Percentiles rank a stretch among this genome's conserved stretches.
Evolutionary conservation across 2,888 invertebrate genomes (phyloP).

Genomic region (Bedellia somnulentella): DNA sequence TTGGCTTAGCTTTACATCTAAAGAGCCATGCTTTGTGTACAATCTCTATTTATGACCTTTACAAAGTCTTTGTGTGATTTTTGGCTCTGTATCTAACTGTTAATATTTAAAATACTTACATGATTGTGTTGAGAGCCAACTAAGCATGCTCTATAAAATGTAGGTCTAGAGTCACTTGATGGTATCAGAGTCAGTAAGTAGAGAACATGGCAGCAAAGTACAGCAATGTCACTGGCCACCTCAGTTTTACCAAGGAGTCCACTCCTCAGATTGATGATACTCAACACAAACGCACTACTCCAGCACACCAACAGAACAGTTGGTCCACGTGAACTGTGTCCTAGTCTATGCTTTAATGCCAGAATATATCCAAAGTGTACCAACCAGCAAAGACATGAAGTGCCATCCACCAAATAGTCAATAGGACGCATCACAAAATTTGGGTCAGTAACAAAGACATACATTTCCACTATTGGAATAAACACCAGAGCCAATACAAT

Average conservation of each 20-base stretch:
- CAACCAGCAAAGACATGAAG: conserved; percentile 78
- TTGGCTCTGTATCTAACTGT: no score
- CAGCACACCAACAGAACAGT: conserved; percentile 68
- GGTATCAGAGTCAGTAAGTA: conserved; percentile 76
- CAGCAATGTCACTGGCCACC: conserved; percentile 64
- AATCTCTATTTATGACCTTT: no score
- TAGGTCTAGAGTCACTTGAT: conserved; percentile 46
- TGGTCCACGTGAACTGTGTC: conserved; percentile 75
- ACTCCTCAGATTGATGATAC: conserved; percentile 69
- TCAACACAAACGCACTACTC: conserved; percentile 67
- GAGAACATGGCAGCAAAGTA: conserved; percentile 64
- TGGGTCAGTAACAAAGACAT: conserved; percentile 59
- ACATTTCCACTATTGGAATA: conserved; percentile 70
- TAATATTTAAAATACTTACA: conserved; percentile 45
- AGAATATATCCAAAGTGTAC: conserved; percentile 77
- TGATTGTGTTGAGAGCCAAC: conserved; percentile 54
- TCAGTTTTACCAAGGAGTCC: conserved; percentile 51
- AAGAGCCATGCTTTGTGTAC: no score
- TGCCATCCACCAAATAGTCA: conserved; percentile 71
- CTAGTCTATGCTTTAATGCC: conserved; percentile 65
- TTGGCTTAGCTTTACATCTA: no score
- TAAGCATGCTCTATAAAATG: conserved; percentile 47
- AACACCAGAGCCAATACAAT: conserved; percentile 65
- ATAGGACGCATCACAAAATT: conserved; percentile 59
- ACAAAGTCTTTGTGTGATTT: no score